Conservation (phyloP, 2,888 invertebrate genomes). For the Scrobipalpa costella region DNA sequence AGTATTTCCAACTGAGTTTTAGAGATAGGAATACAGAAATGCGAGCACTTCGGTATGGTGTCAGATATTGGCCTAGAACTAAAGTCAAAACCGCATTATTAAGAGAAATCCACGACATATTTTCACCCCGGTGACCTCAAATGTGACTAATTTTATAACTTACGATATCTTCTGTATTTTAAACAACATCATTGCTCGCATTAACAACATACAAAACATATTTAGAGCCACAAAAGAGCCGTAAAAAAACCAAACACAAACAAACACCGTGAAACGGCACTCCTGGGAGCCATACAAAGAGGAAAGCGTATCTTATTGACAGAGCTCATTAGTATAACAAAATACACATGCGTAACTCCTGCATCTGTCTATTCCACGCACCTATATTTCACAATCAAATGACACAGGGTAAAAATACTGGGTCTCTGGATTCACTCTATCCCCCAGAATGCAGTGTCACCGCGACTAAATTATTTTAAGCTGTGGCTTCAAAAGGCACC, state of each 20-base stretch:
- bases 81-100: too few relatives aligned
- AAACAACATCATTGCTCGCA: neutral
- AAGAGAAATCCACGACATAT: too few relatives aligned
- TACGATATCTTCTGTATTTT: neutral
- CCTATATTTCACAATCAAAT: slow-evolving; percentile 58
- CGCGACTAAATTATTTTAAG: slow-evolving; percentile 56
- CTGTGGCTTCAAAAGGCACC: slow-evolving; percentile 57
- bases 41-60: too few relatives aligned
- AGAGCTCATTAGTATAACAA: slow-evolving; percentile 75
- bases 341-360: slow-evolving; percentile 70
- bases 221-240: slow-evolving; percentile 34
- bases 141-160: neutral
- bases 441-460: slow-evolving; percentile 52
- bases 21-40: too few relatives aligned
- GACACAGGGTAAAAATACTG: slow-evolving; percentile 53
- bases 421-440: slow-evolving; percentile 49
- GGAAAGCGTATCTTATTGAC: slow-evolving; percentile 73
- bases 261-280: slow-evolving; percentile 58
- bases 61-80: too few relatives aligned
- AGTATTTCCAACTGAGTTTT: too few relatives aligned
- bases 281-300: slow-evolving; percentile 55
- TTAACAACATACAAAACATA: neutral
- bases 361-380: slow-evolving; percentile 64
- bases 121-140: neutral
- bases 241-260: slow-evolving; percentile 42